A percentile compares a stretch with the other conserved stretches of the same genome.
These are phyloP conservation scores for Heliconius congener DNA, from an alignment of 1,140 invertebrate species.

Conservation along the genomic window DNA sequence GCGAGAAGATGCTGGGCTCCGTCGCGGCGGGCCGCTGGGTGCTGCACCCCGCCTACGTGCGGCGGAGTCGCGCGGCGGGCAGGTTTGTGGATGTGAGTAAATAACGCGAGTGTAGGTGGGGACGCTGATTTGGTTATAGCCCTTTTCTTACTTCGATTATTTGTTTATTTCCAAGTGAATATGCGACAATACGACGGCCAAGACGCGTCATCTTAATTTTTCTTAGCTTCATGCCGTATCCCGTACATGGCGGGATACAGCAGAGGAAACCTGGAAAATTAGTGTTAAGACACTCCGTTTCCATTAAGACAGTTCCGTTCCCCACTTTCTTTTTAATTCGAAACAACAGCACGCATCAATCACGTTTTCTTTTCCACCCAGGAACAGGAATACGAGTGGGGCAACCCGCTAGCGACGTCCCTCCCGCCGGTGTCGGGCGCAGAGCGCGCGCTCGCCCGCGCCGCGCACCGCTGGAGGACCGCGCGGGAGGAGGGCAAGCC, in stretches of 20 bases:
- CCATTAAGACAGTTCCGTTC: too few relatives aligned
- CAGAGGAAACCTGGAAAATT: too few relatives aligned
- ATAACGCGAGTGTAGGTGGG: too few relatives aligned
- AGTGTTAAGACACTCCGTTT: too few relatives aligned
- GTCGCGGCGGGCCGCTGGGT: slow-evolving; percentile 95
- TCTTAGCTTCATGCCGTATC: too few relatives aligned
- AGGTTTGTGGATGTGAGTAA: slow-evolving; percentile 83
- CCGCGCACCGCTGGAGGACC: slow-evolving; percentile 86
- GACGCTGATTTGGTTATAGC: too few relatives aligned
- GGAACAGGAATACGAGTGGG: slow-evolving; percentile 91
- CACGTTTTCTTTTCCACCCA: slow-evolving; percentile 53
- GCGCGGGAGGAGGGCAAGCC: slow-evolving; percentile 50
- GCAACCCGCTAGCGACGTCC: slow-evolving; percentile 83
- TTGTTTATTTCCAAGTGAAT: too few relatives aligned
- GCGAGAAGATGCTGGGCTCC: slow-evolving; percentile 92
- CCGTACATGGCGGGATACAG: too few relatives aligned
- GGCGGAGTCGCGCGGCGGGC: slow-evolving; percentile 83
- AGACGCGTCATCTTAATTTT: too few relatives aligned
- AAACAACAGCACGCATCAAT: not conserved
- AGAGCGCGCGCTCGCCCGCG: slow-evolving; percentile 80
- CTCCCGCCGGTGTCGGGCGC: slow-evolving; percentile 72
- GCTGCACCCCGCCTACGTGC: slow-evolving; percentile 89
- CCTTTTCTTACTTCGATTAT: too few relatives aligned
- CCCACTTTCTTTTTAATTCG: too few relatives aligned
- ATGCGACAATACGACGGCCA: too few relatives aligned